Conservation (phyloP, 2,888 invertebrate genomes). For the Rotaria socialis region DNA sequence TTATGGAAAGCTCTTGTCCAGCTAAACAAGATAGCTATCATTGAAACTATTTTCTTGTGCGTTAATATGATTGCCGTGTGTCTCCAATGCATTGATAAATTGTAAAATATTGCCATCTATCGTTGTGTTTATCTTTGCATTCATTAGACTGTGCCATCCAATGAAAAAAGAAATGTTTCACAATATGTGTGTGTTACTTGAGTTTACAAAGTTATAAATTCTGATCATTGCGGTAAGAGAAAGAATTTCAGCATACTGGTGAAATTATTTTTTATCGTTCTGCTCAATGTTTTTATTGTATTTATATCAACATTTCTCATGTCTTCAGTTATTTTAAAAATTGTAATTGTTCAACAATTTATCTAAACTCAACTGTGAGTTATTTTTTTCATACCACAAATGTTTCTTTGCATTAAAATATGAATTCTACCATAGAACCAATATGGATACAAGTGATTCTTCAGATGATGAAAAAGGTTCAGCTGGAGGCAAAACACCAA, state of each 20-base stretch:
- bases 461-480: background rate
- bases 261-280: conserved; percentile 7
- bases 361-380: background rate
- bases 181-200: background rate
- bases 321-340: background rate
- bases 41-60: no score
- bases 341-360: background rate
- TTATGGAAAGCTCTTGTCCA: no score
- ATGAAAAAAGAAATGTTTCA: background rate
- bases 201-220: background rate
- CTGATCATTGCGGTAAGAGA: background rate
- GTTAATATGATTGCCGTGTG: no score
- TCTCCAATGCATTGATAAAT: background rate
- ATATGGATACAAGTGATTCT: background rate
- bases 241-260: background rate
- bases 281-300: background rate
- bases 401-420: background rate
- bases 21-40: no score
- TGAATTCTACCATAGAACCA: background rate
- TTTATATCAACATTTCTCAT: background rate
- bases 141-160: background rate
- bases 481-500: background rate
- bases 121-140: background rate
- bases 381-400: background rate
- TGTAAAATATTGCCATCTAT: background rate